Evolutionary conservation across 1,140 invertebrate genomes (phyloP), one percentile per base, ranked within the genome.

Genomic region (Tribolium castaneum): DNA sequence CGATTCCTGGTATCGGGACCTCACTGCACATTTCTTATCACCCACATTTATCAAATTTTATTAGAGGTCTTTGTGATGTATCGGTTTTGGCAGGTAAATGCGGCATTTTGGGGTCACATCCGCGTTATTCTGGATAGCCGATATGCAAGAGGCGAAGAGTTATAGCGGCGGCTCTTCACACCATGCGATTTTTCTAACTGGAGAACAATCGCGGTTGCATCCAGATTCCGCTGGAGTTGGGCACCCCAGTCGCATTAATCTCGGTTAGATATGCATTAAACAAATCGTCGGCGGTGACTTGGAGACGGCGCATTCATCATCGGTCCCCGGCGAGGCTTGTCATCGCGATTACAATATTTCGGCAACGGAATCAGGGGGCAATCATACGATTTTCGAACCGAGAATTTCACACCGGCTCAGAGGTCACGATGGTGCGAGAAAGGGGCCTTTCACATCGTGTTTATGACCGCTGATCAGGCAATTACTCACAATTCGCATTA

Each of bases 251-350:
- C 49, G 70, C 80, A 82, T 82, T 82, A 82, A 82, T 82, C 81
- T 82, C 81, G 78, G 80, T 81, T 81, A 80, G 78, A 79, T 82
- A 78, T 81, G 80, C 81, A 81, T 82, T 81, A 81, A 82, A 82
- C 80, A 80, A 81, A 81, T 82, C 81, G 76, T 59, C 66, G 80
- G 75, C 78, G 81, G 80, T 73, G 72, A 76, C 75, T 54, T 59
- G 70, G 70, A 73, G 75, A 73, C 79, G 77, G 75, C 52, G 78
- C 80, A 81, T 81, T 79, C 75, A 81, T 81, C 80, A 81, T 78
- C 80, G 25, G 52, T 59, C 77, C 75, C 75, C 66, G 50, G 49
- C 54, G 75, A 74, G 51, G 10, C 78, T 76, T 79, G 80, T 81
- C 80, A 72, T 30, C 71, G 51, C 78, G 80, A 78, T 78, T 80